Evolutionary conservation across 2,113 vertebrate species (phyloP).

Genomic region (Oxygymnocypris stewartii): DNA sequence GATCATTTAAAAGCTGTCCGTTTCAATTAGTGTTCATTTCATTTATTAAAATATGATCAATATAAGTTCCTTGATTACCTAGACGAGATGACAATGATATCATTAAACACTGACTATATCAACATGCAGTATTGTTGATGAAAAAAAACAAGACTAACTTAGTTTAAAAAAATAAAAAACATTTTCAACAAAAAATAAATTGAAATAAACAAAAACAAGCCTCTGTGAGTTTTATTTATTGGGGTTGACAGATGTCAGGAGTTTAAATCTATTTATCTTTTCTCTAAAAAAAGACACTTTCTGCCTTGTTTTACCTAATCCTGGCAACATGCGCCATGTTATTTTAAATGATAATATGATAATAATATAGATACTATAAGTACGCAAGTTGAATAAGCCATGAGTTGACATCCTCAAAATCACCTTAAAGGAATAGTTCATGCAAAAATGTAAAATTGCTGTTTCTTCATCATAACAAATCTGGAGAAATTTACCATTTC

Average conservation of each 20-base stretch:
- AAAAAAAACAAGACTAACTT: neutral
- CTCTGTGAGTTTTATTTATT: neutral
- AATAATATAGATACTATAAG: too few species aligned
- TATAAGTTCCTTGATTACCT: neutral
- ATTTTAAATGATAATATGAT: too few species aligned
- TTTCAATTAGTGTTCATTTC: slow-evolving; percentile 19
- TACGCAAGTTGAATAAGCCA: too few species aligned
- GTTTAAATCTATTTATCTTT: neutral
- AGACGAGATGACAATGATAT: neutral
- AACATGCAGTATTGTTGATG: neutral
- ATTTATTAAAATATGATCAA: neutral
- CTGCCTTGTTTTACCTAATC: too few species aligned
- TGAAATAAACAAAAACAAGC: too few species aligned
- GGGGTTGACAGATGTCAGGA: neutral
- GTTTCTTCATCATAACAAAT: neutral
- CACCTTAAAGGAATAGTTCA: neutral
- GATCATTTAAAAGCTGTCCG: neutral
- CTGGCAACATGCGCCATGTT: too few species aligned
- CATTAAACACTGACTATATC: neutral
- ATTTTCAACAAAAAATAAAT: too few species aligned
- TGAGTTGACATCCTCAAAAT: too few species aligned
- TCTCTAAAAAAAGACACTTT: too few species aligned
- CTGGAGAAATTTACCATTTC: too few species aligned
- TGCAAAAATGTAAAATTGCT: neutral
- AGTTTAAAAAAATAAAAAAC: neutral